These are phyloP conservation scores for Zapus hudsonius DNA, from an alignment of 2,113 vertebrate species.

Conservation along the genomic window DNA sequence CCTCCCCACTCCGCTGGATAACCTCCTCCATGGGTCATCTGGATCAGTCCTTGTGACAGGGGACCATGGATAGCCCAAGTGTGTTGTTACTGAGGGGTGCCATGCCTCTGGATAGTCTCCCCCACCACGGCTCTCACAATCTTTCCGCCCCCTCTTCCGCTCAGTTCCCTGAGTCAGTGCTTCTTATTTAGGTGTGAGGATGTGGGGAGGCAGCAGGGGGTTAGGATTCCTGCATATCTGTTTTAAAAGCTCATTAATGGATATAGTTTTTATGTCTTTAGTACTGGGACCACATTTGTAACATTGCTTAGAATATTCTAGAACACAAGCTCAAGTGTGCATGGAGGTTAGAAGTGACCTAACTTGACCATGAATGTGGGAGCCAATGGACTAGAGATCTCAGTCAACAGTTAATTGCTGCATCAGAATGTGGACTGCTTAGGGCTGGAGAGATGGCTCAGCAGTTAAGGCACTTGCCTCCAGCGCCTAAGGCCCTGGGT, in stretches of 20 bases:
- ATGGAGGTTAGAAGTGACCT: neutral
- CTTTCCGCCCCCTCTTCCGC: no score
- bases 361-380: neutral
- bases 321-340: neutral
- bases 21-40: no score
- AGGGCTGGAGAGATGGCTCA: no score
- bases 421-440: neutral
- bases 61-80: no score
- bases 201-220: neutral
- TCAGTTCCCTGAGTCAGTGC: no score
- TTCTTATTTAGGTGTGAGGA: neutral
- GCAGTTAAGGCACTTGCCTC: no score
- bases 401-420: neutral
- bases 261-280: neutral
- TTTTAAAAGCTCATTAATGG: neutral
- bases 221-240: neutral
- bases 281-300: neutral
- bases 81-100: no score
- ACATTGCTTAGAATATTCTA: neutral
- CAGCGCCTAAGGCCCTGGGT: no score
- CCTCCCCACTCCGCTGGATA: no score
- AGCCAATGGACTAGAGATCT: neutral
- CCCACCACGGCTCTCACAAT: no score
- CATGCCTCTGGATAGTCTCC: no score
- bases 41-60: no score